Conservation (phyloP, 2,113 vertebrate genomes). For the Uria lomvia region DNA sequence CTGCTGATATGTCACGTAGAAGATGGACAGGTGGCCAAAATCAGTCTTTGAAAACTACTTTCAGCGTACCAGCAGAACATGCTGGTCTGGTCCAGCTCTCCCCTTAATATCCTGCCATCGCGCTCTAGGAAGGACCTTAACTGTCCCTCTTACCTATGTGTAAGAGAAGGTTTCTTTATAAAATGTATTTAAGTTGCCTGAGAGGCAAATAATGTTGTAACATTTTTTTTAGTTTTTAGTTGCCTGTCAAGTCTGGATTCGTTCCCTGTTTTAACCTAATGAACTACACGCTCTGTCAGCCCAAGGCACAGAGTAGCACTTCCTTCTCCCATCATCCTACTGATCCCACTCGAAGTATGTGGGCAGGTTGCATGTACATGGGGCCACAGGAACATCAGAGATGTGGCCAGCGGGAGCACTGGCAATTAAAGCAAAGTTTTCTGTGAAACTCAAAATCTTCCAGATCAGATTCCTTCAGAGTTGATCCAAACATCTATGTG, state of each 20-base stretch:
- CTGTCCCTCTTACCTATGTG: not conserved
- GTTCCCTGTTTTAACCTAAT: not conserved
- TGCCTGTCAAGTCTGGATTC: not conserved
- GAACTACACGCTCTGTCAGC: not conserved
- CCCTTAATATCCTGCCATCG: not conserved
- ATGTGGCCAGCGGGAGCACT: not conserved
- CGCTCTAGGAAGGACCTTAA: not conserved
- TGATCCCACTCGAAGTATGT: rapidly evolving
- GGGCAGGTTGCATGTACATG: rapidly evolving
- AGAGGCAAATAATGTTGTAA: not conserved
- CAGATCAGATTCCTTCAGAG: not conserved
- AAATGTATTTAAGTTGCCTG: not conserved
- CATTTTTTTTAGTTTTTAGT: not conserved
- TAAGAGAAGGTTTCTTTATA: not conserved
- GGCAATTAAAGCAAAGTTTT: not conserved
- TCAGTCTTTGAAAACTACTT: not conserved
- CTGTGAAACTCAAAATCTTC: not conserved
- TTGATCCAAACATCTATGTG: not conserved
- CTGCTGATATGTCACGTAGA: not conserved
- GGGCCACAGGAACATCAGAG: not conserved
- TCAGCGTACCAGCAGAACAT: not conserved
- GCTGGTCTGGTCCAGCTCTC: not conserved
- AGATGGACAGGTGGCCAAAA: not conserved
- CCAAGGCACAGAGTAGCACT: not conserved
- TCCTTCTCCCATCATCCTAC: not conserved